These are phyloP conservation scores for Axis porcinus DNA, from an alignment of 2,113 vertebrate species.

Conservation along the genomic window DNA sequence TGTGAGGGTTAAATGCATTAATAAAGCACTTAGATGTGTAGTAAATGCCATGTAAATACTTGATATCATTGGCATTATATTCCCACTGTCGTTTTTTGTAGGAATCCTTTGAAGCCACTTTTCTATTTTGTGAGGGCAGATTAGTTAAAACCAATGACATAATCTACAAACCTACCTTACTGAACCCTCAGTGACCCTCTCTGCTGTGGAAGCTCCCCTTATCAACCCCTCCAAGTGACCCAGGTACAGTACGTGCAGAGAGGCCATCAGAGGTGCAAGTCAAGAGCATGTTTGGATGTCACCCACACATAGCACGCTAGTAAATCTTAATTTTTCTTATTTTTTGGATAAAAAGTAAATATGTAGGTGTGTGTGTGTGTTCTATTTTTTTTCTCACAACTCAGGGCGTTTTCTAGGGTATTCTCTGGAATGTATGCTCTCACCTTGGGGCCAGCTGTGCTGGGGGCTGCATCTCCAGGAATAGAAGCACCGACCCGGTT, in stretches of 20 bases:
- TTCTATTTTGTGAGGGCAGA: background rate
- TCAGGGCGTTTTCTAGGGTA: background rate
- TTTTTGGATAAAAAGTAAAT: background rate
- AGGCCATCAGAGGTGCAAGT: background rate
- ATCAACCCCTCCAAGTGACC: background rate
- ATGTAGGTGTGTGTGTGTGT: background rate
- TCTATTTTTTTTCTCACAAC: background rate
- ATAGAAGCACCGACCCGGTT: background rate
- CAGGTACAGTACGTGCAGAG: background rate
- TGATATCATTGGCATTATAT: background rate
- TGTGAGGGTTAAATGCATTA: background rate
- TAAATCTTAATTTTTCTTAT: background rate
- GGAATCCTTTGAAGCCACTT: background rate
- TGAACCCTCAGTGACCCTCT: background rate
- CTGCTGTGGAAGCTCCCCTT: background rate
- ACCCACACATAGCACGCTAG: background rate
- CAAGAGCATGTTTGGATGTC: background rate
- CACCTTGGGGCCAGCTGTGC: background rate
- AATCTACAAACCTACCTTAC: constrained; percentile 13
- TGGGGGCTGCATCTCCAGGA: background rate
- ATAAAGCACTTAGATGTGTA: background rate
- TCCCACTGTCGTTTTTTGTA: background rate
- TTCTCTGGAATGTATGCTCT: background rate
- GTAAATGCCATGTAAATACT: background rate
- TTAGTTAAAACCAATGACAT: background rate